These are phyloP conservation scores for Troides oblongomaculatus DNA, from an alignment of 2,888 invertebrate genomes.

Conservation along the genomic window DNA sequence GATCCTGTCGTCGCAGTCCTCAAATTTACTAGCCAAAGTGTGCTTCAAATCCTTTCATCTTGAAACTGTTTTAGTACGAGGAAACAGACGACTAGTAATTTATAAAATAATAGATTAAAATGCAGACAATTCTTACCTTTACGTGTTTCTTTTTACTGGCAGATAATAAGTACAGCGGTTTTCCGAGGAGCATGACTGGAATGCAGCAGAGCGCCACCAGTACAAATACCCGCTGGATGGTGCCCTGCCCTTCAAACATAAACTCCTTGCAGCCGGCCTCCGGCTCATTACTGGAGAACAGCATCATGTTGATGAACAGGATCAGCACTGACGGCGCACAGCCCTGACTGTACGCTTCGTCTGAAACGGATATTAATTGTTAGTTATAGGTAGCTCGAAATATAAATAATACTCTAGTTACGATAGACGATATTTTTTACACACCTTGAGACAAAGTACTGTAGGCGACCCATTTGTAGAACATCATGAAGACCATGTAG, in stretches of 20 bases:
- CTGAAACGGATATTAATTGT: conserved; percentile 40
- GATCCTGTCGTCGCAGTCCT: no score
- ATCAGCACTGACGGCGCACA: conserved; percentile 98
- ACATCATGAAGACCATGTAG: conserved; percentile 95
- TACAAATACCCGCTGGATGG: conserved; percentile 88
- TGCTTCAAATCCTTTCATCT: no score
- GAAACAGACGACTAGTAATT: neutral
- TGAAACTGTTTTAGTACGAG: no score
- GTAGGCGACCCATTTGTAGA: conserved; percentile 93
- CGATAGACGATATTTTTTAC: neutral
- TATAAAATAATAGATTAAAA: neutral
- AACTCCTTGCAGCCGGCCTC: conserved; percentile 76
- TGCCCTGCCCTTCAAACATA: conserved; percentile 86
- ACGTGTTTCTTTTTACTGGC: conserved; percentile 56
- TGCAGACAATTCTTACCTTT: conserved; percentile 48
- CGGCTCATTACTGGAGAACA: conserved; percentile 84
- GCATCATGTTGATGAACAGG: conserved; percentile 99
- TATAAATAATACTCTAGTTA: neutral
- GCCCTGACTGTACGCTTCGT: conserved; percentile 59
- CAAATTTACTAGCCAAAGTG: no score
- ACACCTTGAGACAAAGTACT: conserved; percentile 69
- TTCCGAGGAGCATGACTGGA: conserved; percentile 96
- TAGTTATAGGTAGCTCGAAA: neutral
- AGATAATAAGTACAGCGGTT: conserved; percentile 88
- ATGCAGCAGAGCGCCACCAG: conserved; percentile 90